These are phyloP conservation scores for Manduca sexta DNA, from an alignment of 1,140 invertebrate species.

Conservation along the genomic window DNA sequence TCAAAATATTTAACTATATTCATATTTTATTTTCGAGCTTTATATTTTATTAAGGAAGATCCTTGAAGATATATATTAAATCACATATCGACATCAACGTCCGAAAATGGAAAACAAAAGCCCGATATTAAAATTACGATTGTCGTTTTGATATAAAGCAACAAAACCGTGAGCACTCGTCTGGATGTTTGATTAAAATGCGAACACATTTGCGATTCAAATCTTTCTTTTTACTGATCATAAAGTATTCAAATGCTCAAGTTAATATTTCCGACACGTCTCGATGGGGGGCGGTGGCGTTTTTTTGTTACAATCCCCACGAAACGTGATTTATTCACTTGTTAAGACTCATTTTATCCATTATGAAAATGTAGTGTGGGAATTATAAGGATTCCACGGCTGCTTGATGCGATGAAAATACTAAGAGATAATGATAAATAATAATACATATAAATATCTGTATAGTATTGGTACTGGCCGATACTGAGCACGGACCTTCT, in stretches of 20 bases:
- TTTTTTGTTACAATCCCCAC: constrained; percentile 16
- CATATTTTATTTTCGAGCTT: not conserved
- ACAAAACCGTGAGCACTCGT: constrained; percentile 18
- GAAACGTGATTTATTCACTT: constrained; percentile 20
- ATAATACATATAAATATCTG: too few species aligned
- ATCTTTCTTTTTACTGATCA: constrained; percentile 67
- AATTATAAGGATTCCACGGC: constrained; percentile 6
- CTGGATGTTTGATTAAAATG: constrained; percentile 58
- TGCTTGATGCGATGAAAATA: too few species aligned
- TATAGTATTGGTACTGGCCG: too few species aligned
- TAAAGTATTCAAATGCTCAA: constrained; percentile 65
- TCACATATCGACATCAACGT: too few species aligned
- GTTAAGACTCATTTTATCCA: constrained; percentile 17
- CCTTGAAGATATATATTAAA: not conserved
- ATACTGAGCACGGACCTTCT: too few species aligned
- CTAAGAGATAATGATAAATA: too few species aligned
- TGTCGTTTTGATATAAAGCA: constrained; percentile 8
- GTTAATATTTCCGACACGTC: constrained; percentile 65
- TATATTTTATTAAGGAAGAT: constrained; percentile 4
- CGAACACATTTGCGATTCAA: constrained; percentile 65
- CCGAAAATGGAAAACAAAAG: not conserved
- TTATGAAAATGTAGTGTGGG: constrained; percentile 12
- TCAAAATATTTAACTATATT: too few species aligned
- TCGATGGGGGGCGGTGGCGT: constrained; percentile 16
- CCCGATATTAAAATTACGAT: not conserved